These are phyloP conservation scores for Drosophila merina DNA, from an alignment of 2,888 invertebrate species.

Conservation along the genomic window DNA sequence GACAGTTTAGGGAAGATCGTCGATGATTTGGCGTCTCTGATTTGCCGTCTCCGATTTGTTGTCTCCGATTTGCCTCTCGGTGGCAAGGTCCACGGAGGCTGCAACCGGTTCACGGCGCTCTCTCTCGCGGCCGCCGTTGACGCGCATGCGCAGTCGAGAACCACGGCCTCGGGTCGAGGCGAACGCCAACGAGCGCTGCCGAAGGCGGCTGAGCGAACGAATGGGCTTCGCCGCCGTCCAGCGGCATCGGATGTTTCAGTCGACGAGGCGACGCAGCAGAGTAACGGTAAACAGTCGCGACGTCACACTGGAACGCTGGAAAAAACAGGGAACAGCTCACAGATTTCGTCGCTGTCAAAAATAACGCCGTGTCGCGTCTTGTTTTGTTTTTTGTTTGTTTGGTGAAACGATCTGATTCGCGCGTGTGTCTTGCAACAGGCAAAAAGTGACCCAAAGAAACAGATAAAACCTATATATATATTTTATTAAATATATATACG, in stretches of 20 bases:
- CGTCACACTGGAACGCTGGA: conserved; percentile 27
- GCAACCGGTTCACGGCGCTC: neutral
- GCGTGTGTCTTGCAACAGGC: conserved; percentile 45
- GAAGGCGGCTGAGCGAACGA: neutral
- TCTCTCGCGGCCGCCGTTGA: neutral
- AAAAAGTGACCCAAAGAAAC: conserved; percentile 4
- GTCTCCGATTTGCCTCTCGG: neutral
- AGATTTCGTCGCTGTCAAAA: conserved; percentile 23
- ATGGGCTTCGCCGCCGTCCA: neutral
- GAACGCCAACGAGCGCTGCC: neutral
- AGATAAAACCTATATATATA: neutral
- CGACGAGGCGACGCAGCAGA: conserved; percentile 8
- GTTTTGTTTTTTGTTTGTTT: conserved; percentile 61
- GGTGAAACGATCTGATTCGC: conserved; percentile 54
- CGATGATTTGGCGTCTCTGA: neutral
- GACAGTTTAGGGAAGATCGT: conserved; percentile 1
- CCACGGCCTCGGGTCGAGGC: neutral
- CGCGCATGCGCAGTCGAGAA: neutral
- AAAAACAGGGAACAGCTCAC: neutral
- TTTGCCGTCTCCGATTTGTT: too few species aligned
- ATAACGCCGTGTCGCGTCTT: conserved; percentile 38
- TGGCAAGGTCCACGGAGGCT: neutral
- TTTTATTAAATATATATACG: neutral
- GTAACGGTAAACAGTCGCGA: conserved; percentile 32
- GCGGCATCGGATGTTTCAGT: neutral